These are phyloP conservation scores for Syngnathus floridae DNA, from an alignment of 2,113 vertebrate species.

Conservation along the genomic window DNA sequence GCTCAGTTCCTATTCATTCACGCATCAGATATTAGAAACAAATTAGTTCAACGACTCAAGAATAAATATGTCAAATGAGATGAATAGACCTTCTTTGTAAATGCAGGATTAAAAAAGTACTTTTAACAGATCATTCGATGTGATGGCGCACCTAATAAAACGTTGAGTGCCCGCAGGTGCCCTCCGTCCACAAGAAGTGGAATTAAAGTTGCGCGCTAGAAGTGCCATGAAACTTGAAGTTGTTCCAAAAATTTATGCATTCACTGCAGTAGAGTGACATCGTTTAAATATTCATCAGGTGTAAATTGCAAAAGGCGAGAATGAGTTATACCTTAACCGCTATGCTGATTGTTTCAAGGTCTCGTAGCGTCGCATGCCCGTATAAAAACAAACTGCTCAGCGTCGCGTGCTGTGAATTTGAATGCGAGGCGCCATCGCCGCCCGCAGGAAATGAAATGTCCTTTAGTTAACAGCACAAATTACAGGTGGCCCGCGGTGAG, in stretches of 20 bases:
- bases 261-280: neutral
- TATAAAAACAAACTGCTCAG: conserved; percentile 23
- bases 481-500: conserved; percentile 61
- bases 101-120: no score
- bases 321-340: conserved; percentile 22
- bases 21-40: no score
- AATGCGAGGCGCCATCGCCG: conserved; percentile 45
- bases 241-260: neutral
- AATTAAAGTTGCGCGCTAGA: neutral
- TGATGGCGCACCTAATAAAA: neutral
- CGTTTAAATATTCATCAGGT: conserved; percentile 3
- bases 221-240: neutral
- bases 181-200: neutral
- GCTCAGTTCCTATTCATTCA: no score
- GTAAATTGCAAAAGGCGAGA: neutral
- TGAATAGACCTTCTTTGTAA: no score
- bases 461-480: conserved; percentile 72
- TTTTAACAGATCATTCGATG: neutral
- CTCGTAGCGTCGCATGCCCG: conserved; percentile 18
- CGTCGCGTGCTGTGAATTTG: conserved; percentile 56
- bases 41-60: no score
- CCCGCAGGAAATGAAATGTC: conserved; percentile 71
- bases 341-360: conserved; percentile 11
- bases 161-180: neutral
- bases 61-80: no score